These are phyloP conservation scores for Catostomus latipinnis DNA, from an alignment of 2,797 vertebrate species.

Conservation along the genomic window DNA sequence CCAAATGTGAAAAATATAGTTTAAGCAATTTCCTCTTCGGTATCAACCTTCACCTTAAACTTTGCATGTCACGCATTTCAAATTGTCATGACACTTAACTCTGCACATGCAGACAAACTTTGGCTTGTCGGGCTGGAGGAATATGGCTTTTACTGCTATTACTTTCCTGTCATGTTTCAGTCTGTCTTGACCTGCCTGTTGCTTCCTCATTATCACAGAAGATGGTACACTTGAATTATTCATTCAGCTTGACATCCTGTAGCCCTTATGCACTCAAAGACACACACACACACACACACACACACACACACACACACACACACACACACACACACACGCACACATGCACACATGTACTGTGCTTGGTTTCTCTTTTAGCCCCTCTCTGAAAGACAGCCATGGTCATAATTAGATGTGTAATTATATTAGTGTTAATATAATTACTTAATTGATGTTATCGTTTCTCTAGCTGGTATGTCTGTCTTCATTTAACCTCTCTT, in stretches of 20 bases:
- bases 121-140: constrained; percentile 11
- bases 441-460: background rate
- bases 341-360: constrained; percentile 20
- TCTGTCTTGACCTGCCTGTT: constrained; percentile 21
- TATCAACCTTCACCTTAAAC: constrained; percentile 1
- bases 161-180: constrained; percentile 33
- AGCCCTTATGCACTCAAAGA: constrained; percentile 19
- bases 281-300: constrained; percentile 38
- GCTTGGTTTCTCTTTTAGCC: background rate
- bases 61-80: constrained; percentile 4
- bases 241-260: constrained; percentile 16
- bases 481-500: background rate
- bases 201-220: constrained; percentile 12
- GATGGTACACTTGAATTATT: constrained; percentile 17
- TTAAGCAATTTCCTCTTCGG: constrained; percentile 4
- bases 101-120: constrained; percentile 14
- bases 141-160: constrained; percentile 16
- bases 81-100: constrained; percentile 16
- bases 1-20: background rate
- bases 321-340: constrained; percentile 42
- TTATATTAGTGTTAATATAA: constrained; percentile 15
- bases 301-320: constrained; percentile 43
- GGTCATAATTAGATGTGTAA: constrained; percentile 16
- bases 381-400: constrained; percentile 11
- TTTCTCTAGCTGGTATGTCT: background rate